phyloP scores from a whole-genome alignment of 2,888 invertebrate species.

The Pasiphila rectangulata region DNA sequence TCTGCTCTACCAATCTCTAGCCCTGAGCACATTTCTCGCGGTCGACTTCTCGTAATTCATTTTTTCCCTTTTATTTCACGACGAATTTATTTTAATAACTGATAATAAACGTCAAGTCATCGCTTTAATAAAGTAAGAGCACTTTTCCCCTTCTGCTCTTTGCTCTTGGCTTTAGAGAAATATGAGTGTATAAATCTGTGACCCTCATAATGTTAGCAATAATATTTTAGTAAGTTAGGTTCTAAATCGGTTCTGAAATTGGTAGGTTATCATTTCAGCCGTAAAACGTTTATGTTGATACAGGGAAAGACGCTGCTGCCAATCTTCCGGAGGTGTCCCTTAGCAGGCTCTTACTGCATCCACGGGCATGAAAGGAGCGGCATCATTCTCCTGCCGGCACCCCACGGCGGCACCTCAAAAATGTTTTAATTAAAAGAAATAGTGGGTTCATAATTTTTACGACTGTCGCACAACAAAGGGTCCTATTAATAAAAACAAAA shows the following conservation, averaged over 20 bases:
- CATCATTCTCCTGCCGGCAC: too few species aligned
- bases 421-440: neutral
- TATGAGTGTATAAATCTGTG: too few species aligned
- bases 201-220: too few species aligned
- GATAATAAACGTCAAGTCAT: conserved; percentile 75
- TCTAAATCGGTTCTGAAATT: too few species aligned
- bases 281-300: neutral
- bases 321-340: too few species aligned
- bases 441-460: neutral
- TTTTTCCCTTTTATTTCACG: conserved; percentile 60
- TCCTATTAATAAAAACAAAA: conserved; percentile 2
- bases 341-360: too few species aligned
- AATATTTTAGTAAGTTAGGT: too few species aligned
- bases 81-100: conserved; percentile 73
- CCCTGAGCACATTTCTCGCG: conserved; percentile 51
- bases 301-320: too few species aligned
- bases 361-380: too few species aligned
- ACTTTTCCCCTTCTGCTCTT: conserved; percentile 45
- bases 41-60: conserved; percentile 57
- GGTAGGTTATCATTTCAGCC: neutral
- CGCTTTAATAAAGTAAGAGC: conserved; percentile 67
- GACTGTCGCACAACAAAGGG: neutral
- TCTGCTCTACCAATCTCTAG: conserved; percentile 2
- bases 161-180: neutral
- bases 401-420: too few species aligned